Conservation (phyloP, 2,113 vertebrate genomes). For the Chrysochloris asiatica region DNA sequence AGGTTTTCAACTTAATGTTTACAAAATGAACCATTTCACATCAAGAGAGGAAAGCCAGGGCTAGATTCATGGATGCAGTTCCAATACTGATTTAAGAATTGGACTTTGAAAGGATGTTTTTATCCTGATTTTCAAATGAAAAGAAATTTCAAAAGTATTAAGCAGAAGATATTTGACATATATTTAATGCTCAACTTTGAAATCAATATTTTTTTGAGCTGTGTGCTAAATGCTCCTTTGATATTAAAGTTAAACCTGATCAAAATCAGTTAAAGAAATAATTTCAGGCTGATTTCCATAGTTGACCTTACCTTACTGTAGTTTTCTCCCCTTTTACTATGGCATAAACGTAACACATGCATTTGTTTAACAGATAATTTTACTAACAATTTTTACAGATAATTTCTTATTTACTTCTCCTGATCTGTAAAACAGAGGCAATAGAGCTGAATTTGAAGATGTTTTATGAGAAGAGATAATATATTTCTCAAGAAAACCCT, state of each 20-base stretch:
- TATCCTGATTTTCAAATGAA: conserved; percentile 20
- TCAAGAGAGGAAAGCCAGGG: conserved; percentile 32
- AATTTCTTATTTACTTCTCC: background rate
- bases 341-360: background rate
- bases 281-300: background rate
- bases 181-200: conserved; percentile 5
- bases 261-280: conserved; percentile 24
- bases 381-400: conserved; percentile 15
- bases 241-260: conserved; percentile 47
- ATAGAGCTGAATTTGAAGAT: no score
- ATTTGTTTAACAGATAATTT: background rate
- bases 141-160: conserved; percentile 9
- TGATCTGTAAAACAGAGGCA: no score
- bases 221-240: conserved; percentile 16
- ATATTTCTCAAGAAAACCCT: background rate
- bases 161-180: background rate
- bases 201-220: background rate
- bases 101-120: conserved; percentile 24
- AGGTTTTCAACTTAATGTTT: conserved; percentile 52
- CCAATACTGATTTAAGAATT: background rate
- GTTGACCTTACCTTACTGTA: background rate
- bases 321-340: background rate
- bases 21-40: conserved; percentile 43
- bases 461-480: no score
- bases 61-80: background rate